phyloP scores from a whole-genome alignment of 2,888 invertebrate genomes.

The Epinotia nisella region DNA sequence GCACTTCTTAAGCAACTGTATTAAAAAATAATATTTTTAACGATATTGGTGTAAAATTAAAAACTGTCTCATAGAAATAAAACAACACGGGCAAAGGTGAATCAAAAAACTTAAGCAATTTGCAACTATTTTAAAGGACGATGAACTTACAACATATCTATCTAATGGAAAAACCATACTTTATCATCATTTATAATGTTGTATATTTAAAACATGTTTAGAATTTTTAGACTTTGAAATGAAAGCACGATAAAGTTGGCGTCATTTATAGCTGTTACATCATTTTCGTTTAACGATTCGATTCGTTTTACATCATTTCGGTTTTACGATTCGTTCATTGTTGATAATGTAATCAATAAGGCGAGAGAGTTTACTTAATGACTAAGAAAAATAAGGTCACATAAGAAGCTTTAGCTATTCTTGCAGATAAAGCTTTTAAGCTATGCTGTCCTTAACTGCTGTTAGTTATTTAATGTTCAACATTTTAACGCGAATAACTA shows the following conservation, averaged over 20 bases:
- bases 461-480: too few relatives aligned
- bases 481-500: too few relatives aligned
- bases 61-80: neutral
- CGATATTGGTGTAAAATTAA: neutral
- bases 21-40: too few relatives aligned
- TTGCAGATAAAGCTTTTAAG: too few relatives aligned
- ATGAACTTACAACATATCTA: neutral
- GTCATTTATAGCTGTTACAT: neutral
- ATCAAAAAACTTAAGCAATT: neutral
- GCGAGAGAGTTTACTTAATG: too few relatives aligned
- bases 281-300: neutral
- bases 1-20: too few relatives aligned
- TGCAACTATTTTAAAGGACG: conserved; percentile 1
- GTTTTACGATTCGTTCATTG: neutral
- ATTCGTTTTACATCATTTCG: too few relatives aligned
- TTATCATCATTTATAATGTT: neutral
- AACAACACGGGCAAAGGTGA: neutral
- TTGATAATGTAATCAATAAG: neutral
- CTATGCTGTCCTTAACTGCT: too few relatives aligned
- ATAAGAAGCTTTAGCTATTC: too few relatives aligned
- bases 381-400: too few relatives aligned
- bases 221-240: too few relatives aligned
- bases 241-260: too few relatives aligned
- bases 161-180: neutral
- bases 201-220: neutral